Base-by-base conservation (phyloP, 2,888 invertebrate species). In the Hirudinaria manillensis region DNA sequence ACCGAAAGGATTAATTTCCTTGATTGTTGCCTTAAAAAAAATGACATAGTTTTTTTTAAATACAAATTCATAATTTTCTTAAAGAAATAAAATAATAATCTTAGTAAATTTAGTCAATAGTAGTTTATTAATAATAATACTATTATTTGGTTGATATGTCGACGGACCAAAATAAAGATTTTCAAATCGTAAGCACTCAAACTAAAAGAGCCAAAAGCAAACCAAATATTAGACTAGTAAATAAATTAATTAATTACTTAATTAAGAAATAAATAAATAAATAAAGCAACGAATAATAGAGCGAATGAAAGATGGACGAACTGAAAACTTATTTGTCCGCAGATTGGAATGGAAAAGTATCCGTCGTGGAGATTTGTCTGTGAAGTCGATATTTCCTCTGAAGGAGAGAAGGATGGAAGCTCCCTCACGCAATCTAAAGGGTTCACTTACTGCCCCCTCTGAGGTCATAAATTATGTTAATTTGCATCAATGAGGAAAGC, bases 311-410 rank as follows among this genome's bases (percentile, higher is more conserved):
- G 45, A 45, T 45, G 13, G 16, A 45, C 45, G 45, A 45, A 45
- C 45, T 10, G 45, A 45, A 45, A 45, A 45, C 45, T 45, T 45
- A 7, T 45, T 45, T 16, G 45, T 45, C 45, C 45, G 21, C 1
- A 70, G 51, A 70, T 70, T 38, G n/a, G 70, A 51, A 24, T 45
- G 70, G 51, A 70, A 70, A 51, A 70, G 21, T 13, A 70, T n/a
- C 32, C 7, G 10, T 29, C 68, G 32, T n/a, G 36, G n/a, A 34
- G 32, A 19, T 68, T 32, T 68, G 21, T 68, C 68, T 13, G n/a
- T 34, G 68, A 68, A 68, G 13, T 36, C 34, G 7, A 68, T 36
- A 34, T 68, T 68, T 10, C 68, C 68, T 68, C 32, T 68, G 68
- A 68, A 68, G n/a, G 36, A 34, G 36, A 68, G 68, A 10, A 29